Evolutionary conservation across 2,797 vertebrate species (phyloP).

Genomic region (Triplophysa yarkandensis): DNA sequence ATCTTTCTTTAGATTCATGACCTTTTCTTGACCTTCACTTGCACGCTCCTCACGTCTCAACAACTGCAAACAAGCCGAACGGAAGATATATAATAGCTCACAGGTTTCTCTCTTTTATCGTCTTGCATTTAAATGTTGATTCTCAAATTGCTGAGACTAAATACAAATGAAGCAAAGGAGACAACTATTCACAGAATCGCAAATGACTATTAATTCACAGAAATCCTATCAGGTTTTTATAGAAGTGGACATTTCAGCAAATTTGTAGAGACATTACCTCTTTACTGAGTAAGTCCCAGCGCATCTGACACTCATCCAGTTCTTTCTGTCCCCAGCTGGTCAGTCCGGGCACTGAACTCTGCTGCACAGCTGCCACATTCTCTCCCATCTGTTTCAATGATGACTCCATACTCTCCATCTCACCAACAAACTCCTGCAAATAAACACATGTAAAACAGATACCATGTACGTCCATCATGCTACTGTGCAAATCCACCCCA

Average conservation of each 20-base stretch:
- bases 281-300: constrained; percentile 85
- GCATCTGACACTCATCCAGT: constrained; percentile 74
- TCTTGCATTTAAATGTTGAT: too few relatives aligned
- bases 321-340: constrained; percentile 80
- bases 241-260: not conserved
- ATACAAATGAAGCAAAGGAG: too few relatives aligned
- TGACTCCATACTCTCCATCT: constrained; percentile 86
- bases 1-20: constrained; percentile 92
- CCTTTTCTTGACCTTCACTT: constrained; percentile 88
- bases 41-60: constrained; percentile 81
- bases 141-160: too few relatives aligned
- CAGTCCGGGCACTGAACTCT: constrained; percentile 73
- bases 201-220: too few relatives aligned
- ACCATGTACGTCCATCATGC: not conserved
- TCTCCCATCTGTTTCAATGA: constrained; percentile 88
- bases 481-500: not conserved
- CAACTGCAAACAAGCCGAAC: constrained; percentile 71
- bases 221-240: not conserved
- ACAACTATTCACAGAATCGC: too few relatives aligned
- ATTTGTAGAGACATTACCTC: constrained; percentile 79
- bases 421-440: constrained; percentile 80
- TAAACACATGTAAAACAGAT: not conserved
- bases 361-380: constrained; percentile 78
- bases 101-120: too few relatives aligned
- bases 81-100: too few relatives aligned